These are phyloP conservation scores for Lutraria lutraria DNA, from an alignment of 2,888 invertebrate species.

Conservation along the genomic window DNA sequence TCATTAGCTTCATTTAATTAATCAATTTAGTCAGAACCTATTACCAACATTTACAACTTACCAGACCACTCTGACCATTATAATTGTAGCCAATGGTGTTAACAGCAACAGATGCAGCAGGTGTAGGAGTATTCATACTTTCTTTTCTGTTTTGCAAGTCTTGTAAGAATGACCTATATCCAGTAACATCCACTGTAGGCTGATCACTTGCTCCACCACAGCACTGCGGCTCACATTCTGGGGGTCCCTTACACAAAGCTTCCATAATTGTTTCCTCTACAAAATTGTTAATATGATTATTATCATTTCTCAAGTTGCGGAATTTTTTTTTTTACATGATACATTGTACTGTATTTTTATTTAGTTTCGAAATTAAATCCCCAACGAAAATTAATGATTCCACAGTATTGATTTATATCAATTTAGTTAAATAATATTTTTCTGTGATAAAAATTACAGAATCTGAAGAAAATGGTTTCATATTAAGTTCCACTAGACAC, in stretches of 20 bases:
- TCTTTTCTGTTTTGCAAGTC: slow-evolving; percentile 17
- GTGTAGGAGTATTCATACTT: neutral
- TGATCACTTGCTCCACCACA: slow-evolving; percentile 38
- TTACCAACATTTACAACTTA: neutral
- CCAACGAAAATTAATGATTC: too few relatives aligned
- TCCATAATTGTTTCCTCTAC: neutral
- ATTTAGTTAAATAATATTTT: too few relatives aligned
- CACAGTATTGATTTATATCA: too few relatives aligned
- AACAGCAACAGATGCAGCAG: neutral
- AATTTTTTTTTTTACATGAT: too few relatives aligned
- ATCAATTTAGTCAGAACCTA: too few relatives aligned
- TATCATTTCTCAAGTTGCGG: neutral
- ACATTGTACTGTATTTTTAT: too few relatives aligned
- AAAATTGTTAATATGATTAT: neutral
- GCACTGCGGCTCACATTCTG: slow-evolving; percentile 24
- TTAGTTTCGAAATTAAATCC: too few relatives aligned
- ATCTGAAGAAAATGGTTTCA: too few relatives aligned
- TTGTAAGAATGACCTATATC: slow-evolving; percentile 31
- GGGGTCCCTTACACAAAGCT: slow-evolving; percentile 17
- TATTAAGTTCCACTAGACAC: too few relatives aligned
- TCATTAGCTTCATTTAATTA: too few relatives aligned
- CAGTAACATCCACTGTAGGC: slow-evolving; percentile 26
- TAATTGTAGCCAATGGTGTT: slow-evolving; percentile 24
- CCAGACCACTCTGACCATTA: neutral
- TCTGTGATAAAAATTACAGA: too few relatives aligned